phyloP scores from a whole-genome alignment of 2,797 vertebrate genomes.

The Trematomus bernacchii region DNA sequence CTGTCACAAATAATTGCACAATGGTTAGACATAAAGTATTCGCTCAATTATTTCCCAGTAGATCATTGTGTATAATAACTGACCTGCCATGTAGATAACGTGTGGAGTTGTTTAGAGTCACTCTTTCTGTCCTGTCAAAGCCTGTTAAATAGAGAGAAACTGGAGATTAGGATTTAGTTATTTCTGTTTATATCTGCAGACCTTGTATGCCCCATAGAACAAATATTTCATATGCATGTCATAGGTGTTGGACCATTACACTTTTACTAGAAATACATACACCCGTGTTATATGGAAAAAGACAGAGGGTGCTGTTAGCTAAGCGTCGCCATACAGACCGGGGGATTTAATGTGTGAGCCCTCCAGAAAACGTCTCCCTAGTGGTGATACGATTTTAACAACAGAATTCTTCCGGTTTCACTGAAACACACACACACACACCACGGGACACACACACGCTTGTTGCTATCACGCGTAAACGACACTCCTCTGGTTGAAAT shows the following conservation, averaged over 20 bases:
- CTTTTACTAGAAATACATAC: too few species aligned
- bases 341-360: conserved; percentile 54
- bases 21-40: conserved; percentile 5
- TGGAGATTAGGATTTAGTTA: conserved; percentile 11
- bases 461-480: background rate
- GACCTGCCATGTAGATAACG: conserved; percentile 71
- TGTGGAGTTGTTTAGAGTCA: conserved; percentile 9
- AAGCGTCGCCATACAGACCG: background rate
- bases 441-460: background rate
- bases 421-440: background rate
- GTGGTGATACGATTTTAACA: conserved; percentile 21
- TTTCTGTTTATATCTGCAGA: background rate
- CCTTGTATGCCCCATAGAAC: background rate
- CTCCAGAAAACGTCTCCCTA: conserved; percentile 17
- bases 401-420: conserved; percentile 34
- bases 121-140: conserved; percentile 22
- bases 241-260: background rate
- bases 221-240: background rate
- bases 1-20: conserved; percentile 58
- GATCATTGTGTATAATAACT: conserved; percentile 26
- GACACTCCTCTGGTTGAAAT: background rate
- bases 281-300: background rate
- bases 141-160: conserved; percentile 32
- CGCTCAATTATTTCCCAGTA: too few species aligned
- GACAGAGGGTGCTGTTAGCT: conserved; percentile 5